Evolutionary conservation across 2,888 invertebrate genomes (phyloP).

Genomic region (Biston stratarius): DNA sequence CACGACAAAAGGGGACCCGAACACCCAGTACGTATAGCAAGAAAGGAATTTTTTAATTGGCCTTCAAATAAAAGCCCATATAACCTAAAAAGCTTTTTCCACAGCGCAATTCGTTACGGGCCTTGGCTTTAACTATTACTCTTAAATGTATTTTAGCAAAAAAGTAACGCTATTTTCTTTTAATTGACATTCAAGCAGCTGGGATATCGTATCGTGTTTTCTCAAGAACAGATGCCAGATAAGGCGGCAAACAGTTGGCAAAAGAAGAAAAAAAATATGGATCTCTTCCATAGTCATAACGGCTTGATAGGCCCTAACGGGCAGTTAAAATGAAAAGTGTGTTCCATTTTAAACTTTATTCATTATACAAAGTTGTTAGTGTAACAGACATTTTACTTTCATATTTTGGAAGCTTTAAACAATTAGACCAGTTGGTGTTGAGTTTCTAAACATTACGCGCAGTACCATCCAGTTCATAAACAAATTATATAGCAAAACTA

Average conservation of each 20-base stretch:
- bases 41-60: conserved; percentile 81
- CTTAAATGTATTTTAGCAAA: conserved; percentile 48
- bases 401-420: conserved; percentile 63
- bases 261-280: conserved; percentile 46
- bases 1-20: conserved; percentile 71
- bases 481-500: conserved; percentile 47
- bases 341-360: conserved; percentile 69
- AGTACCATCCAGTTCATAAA: conserved; percentile 30
- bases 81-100: conserved; percentile 62
- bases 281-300: conserved; percentile 56
- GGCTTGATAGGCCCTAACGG: conserved; percentile 67
- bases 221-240: conserved; percentile 52
- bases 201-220: conserved; percentile 50
- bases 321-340: conserved; percentile 69
- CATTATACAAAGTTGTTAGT: conserved; percentile 65
- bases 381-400: conserved; percentile 65
- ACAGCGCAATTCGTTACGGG: conserved; percentile 55
- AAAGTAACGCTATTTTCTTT: conserved; percentile 46
- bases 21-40: conserved; percentile 59
- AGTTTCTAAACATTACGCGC: conserved; percentile 34
- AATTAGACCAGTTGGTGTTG: conserved; percentile 51
- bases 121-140: conserved; percentile 53
- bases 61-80: conserved; percentile 72
- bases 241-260: conserved; percentile 51
- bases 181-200: conserved; percentile 48